Evolutionary conservation across 2,888 invertebrate genomes (phyloP), one percentile per base, ranked within the genome.

Genomic region (Eurois occulta): DNA sequence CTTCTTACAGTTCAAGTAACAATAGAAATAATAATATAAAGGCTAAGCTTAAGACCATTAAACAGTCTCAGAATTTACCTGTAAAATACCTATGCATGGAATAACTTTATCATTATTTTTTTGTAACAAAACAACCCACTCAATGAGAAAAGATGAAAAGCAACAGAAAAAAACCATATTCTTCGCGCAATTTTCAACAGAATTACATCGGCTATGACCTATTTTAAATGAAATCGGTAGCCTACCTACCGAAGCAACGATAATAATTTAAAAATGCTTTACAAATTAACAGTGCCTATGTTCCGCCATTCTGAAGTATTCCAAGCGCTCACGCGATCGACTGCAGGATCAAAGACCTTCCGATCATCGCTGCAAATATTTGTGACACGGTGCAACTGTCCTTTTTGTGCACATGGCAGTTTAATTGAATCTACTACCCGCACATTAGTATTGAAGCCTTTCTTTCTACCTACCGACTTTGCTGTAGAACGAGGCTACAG

Each of bases 331-430:
- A 35, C 8, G 41, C 18, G 21, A 24, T 72, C 18, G 38, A 64
- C 52, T 52, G 60, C 55, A 48, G 21, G 55, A 24, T 43, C 81
- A 75, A 81, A 81, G 65, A n/a, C 16, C 16, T 64, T 41, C 41
- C 24, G 16, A 35, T 64, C 28, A 48, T n/a, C 58, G 28, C 28
- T 78, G 38, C 48, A 78, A 78, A 67, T 58, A 67, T 76, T 70
- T 58, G 80, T 80, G 64, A 72, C 28, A 77, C 67, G 35, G 11
- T 48, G 67, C 71, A 77, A 62, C 62, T 71, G n/a, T 35, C 46
- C 68, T 77, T 83, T 72, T 41, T 72, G 28, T 58, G 55, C 55
- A 58, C 2, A 41, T 16, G 64, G 64, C 64, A 77, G 24, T 41
- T 77, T 64, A 48, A 77, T 83, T 67, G 46, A 71, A 77, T 58